Conservation (phyloP, 2,888 invertebrate species). For the Heteromurus nitidus region DNA sequence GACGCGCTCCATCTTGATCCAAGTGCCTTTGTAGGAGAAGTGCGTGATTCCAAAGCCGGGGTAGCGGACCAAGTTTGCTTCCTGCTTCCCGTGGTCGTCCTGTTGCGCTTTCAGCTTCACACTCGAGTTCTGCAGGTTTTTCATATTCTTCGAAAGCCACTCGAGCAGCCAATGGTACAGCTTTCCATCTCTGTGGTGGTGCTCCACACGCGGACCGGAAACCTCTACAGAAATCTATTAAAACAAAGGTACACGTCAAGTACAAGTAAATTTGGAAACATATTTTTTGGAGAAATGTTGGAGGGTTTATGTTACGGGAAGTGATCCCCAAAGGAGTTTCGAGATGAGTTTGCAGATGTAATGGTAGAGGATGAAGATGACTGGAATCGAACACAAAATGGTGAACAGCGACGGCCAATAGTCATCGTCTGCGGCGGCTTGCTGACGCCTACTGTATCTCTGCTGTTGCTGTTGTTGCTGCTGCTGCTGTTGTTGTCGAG, state of each 20-base stretch:
- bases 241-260: neutral
- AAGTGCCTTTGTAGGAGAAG: conserved; percentile 47
- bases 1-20: conserved; percentile 35
- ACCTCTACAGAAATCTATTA: conserved; percentile 50
- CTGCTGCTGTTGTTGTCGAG: conserved; percentile 5
- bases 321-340: conserved; percentile 48
- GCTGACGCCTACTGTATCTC: conserved; percentile 11
- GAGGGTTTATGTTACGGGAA: conserved; percentile 28
- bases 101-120: conserved; percentile 15
- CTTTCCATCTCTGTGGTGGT: conserved; percentile 18
- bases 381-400: conserved; percentile 59
- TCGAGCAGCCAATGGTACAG: conserved; percentile 47
- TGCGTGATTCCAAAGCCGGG: conserved; percentile 45
- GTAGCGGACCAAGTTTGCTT: conserved; percentile 31
- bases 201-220: conserved; percentile 46
- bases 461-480: conserved; percentile 35
- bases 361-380: conserved; percentile 41
- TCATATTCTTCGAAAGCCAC: conserved; percentile 36
- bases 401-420: conserved; percentile 52
- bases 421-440: conserved; percentile 30
- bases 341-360: conserved; percentile 38
- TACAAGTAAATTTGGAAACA: neutral
- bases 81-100: conserved; percentile 16
- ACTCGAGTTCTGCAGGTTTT: conserved; percentile 29
- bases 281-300: neutral